phyloP scores from a whole-genome alignment of 2,888 invertebrate species.

The Cryptus armator region DNA sequence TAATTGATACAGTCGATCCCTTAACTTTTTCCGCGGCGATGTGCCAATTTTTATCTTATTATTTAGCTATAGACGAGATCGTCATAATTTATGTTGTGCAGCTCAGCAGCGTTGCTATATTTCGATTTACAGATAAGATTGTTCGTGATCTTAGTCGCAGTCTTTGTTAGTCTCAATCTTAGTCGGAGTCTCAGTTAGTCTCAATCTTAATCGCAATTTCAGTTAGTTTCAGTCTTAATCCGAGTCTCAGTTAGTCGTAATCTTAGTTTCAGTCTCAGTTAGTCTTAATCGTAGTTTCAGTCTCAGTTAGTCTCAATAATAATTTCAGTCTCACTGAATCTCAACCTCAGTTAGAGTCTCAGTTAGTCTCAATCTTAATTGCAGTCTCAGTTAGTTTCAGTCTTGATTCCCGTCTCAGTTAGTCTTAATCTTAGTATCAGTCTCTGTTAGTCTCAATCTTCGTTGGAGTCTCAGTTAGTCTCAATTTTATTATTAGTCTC shows the following conservation, averaged over 20 bases:
- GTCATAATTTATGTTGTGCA: background rate
- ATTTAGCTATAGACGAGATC: background rate
- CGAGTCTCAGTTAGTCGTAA: background rate
- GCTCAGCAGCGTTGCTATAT: background rate
- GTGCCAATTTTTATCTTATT: background rate
- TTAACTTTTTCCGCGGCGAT: background rate
- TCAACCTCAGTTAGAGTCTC: background rate
- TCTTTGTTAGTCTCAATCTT: background rate
- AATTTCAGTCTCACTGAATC: background rate
- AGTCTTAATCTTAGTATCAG: no score
- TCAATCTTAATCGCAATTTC: background rate
- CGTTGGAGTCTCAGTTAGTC: background rate
- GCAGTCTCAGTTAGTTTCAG: background rate
- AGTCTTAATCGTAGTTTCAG: background rate
- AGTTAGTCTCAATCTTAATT: background rate
- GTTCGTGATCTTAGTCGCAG: no score
- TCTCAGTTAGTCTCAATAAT: background rate
- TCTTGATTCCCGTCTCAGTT: background rate
- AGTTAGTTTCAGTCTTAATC: background rate
- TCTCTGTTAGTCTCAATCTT: background rate
- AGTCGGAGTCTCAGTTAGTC: background rate
- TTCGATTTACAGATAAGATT: background rate
- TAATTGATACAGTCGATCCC: slow-evolving; percentile 66
- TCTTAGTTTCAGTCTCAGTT: background rate
- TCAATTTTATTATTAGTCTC: background rate